Percentiles rank a stretch among this genome's conserved stretches.
phyloP scores from a whole-genome alignment of 2,113 vertebrate species.

The Maccullochella peelii region DNA sequence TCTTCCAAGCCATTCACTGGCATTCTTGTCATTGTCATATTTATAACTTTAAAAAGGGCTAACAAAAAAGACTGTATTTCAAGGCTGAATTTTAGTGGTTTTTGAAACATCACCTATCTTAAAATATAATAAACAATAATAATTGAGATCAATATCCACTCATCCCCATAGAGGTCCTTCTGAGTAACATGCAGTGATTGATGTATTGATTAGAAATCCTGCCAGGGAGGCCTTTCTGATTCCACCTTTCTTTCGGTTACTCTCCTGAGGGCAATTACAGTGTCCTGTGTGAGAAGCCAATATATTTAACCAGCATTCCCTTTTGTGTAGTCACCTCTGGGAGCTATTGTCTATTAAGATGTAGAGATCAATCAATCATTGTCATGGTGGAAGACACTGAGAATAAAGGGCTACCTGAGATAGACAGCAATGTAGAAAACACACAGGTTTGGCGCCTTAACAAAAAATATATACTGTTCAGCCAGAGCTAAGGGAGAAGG shows the following conservation, averaged over 20 bases:
- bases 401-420: conserved; percentile 33
- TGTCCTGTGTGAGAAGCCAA: conserved; percentile 56
- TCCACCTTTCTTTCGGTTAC: conserved; percentile 35
- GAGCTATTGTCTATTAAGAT: conserved; percentile 67
- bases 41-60: neutral
- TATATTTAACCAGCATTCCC: conserved; percentile 61
- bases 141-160: conserved; percentile 53
- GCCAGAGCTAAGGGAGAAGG: neutral
- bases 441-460: conserved; percentile 13
- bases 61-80: neutral
- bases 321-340: conserved; percentile 59
- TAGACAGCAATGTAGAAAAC: conserved; percentile 2
- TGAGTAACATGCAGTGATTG: conserved; percentile 46
- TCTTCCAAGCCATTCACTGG: neutral
- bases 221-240: conserved; percentile 28
- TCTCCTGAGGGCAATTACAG: conserved; percentile 55
- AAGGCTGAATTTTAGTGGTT: neutral
- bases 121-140: conserved; percentile 51
- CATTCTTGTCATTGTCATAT: neutral
- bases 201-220: conserved; percentile 54
- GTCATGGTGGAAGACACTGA: conserved; percentile 50
- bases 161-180: neutral
- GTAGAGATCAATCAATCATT: conserved; percentile 54
- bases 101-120: conserved; percentile 12
- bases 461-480: neutral